These are phyloP conservation scores for Gnathonemus echidnorhynchus DNA, from an alignment of 2,113 vertebrate genomes.

Conservation along the genomic window DNA sequence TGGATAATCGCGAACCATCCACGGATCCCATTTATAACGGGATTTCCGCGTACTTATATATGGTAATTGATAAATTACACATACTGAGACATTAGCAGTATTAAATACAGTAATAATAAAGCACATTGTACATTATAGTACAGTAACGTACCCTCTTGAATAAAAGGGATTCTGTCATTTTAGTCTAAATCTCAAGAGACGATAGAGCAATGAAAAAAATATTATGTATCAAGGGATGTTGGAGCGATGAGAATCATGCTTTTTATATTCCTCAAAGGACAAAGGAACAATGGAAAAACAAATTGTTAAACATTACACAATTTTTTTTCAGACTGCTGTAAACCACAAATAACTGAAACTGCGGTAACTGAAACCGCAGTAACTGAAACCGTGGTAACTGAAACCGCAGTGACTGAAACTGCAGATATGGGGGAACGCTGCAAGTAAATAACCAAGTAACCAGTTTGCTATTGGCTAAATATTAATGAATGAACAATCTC, in stretches of 20 bases:
- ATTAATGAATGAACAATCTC: background rate
- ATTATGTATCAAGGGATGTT: background rate
- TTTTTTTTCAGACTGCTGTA: background rate
- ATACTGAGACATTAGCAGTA: background rate
- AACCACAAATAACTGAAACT: background rate
- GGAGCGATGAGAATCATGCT: background rate
- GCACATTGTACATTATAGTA: background rate
- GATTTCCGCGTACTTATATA: background rate
- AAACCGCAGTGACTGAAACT: background rate
- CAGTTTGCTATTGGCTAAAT: background rate
- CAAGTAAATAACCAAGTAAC: background rate
- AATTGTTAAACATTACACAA: background rate
- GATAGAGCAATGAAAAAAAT: background rate
- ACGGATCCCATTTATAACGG: background rate
- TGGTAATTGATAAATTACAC: background rate
- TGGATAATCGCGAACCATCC: background rate
- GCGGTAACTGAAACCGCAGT: no score
- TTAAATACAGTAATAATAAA: background rate
- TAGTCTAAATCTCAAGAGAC: background rate
- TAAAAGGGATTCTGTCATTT: background rate
- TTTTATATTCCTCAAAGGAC: background rate
- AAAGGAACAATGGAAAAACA: background rate
- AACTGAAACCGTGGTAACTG: no score
- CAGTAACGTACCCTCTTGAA: background rate
- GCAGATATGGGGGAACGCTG: background rate